These are phyloP conservation scores for Lacerta viridis DNA, from an alignment of 2,797 vertebrate species.

Conservation along the genomic window DNA sequence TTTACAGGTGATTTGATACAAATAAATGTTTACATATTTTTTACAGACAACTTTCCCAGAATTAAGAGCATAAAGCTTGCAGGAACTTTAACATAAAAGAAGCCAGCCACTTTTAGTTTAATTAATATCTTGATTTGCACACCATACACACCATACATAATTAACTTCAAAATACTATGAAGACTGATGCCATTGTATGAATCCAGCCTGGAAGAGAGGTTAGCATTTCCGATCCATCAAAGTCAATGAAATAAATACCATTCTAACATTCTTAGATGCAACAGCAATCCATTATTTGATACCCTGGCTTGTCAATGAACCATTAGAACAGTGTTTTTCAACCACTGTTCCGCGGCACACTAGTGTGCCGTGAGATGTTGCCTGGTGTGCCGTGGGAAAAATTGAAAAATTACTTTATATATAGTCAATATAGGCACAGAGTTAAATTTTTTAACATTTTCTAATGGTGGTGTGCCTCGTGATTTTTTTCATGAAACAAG, in stretches of 20 bases:
- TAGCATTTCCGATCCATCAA: background rate
- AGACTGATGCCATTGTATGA: background rate
- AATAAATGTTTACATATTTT: background rate
- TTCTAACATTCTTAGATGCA: background rate
- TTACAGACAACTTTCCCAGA: background rate
- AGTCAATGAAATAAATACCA: background rate
- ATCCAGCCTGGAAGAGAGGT: background rate
- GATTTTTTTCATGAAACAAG: no score
- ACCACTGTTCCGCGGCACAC: no score
- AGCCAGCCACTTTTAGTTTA: slow-evolving; percentile 32
- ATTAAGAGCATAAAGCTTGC: background rate
- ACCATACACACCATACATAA: rapidly evolving
- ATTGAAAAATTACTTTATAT: no score
- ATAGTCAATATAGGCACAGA: no score
- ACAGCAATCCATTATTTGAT: no score
- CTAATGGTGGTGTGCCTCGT: no score
- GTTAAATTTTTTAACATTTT: no score
- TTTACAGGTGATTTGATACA: background rate
- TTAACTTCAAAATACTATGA: slow-evolving; percentile 5
- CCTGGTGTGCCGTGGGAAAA: no score
- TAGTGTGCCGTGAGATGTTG: no score
- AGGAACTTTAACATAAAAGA: slow-evolving; percentile 44
- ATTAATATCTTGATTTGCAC: background rate
- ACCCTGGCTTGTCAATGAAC: background rate
- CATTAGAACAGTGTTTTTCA: no score